Percentiles rank a stretch among this genome's conserved stretches.
Conservation (phyloP, 2,888 invertebrate species). For the Drosophila quasianomalipes region DNA sequence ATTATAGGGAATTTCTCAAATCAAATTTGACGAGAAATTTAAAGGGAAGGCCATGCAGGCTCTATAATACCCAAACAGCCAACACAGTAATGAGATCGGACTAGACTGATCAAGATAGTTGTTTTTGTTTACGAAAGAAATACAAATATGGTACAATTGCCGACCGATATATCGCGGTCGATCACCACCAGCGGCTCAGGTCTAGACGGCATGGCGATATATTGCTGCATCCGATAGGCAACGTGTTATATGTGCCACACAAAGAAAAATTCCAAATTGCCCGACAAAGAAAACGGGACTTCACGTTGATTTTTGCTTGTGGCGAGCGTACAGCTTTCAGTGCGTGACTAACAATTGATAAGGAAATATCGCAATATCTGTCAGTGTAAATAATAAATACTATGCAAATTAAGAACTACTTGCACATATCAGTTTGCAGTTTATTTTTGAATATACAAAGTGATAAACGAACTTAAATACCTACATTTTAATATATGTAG, state of each 20-base stretch:
- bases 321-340: slow-evolving; percentile 1
- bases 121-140: not conserved
- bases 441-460: not conserved
- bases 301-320: not conserved
- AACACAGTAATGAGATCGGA: not conserved
- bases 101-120: not conserved
- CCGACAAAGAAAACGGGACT: not conserved
- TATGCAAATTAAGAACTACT: not conserved
- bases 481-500: too few relatives aligned
- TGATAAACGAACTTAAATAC: not conserved
- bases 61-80: not conserved
- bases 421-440: not conserved
- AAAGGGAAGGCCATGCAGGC: too few relatives aligned
- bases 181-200: not conserved
- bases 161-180: not conserved
- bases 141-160: not conserved
- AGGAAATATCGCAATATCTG: not conserved
- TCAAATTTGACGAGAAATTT: too few relatives aligned
- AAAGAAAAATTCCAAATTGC: not conserved
- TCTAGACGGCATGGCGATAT: not conserved
- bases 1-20: too few relatives aligned
- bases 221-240: not conserved
- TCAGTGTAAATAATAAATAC: not conserved
- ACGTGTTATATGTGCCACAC: not conserved
- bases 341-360: not conserved